phyloP scores from a whole-genome alignment of 2,888 invertebrate genomes.

The Cantharis rustica region DNA sequence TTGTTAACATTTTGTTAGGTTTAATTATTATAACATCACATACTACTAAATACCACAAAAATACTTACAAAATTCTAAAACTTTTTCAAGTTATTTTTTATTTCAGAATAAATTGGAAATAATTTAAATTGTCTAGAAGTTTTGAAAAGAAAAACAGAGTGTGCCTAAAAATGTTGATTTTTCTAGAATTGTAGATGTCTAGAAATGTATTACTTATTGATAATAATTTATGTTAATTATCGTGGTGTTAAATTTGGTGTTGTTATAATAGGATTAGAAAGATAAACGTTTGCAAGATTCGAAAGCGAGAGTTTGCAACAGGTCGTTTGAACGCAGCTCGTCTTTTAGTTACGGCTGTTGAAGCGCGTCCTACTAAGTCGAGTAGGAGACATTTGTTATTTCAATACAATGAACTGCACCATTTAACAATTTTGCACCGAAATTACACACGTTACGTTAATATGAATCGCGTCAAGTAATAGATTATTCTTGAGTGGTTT shows the following conservation, averaged over 20 bases:
- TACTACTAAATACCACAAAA: no score
- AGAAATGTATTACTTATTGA: constrained; percentile 9
- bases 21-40: no score
- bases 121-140: neutral
- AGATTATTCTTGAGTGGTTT: constrained; percentile 46
- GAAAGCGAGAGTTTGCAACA: constrained; percentile 32
- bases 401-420: constrained; percentile 56
- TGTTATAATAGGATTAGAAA: constrained; percentile 32
- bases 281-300: constrained; percentile 30
- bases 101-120: neutral
- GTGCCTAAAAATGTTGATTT: neutral
- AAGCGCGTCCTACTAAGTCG: constrained; percentile 40
- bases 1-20: no score
- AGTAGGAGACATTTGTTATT: constrained; percentile 55
- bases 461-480: constrained; percentile 43
- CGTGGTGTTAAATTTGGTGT: constrained; percentile 22
- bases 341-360: constrained; percentile 33
- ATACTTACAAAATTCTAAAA: no score
- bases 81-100: no score
- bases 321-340: constrained; percentile 33
- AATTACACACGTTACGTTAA: constrained; percentile 48
- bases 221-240: constrained; percentile 15
- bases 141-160: neutral
- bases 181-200: no score
- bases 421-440: constrained; percentile 55